These are phyloP conservation scores for Oncorhynchus tshawytscha DNA, from an alignment of 2,113 vertebrate species.

Conservation along the genomic window DNA sequence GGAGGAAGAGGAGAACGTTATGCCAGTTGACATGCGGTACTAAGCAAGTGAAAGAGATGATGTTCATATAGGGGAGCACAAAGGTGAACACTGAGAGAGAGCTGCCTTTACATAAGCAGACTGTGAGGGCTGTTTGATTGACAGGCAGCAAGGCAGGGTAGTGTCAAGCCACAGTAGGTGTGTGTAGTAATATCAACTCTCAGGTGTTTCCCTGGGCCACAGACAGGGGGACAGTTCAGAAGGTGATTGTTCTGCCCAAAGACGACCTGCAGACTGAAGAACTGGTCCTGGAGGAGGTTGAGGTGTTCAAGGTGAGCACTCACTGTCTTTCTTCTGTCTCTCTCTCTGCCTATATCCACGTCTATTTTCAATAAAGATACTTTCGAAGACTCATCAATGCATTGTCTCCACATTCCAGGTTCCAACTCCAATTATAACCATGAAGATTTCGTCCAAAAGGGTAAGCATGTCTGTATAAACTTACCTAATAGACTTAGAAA, in stretches of 20 bases:
- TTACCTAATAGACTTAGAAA: conserved; percentile 5
- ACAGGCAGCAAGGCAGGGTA: background rate
- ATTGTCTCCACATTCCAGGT: conserved; percentile 71
- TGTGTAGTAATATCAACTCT: conserved; percentile 1
- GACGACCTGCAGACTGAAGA: conserved; percentile 95
- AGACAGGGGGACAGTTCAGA: conserved; percentile 96
- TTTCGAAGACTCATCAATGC: background rate
- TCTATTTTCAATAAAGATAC: background rate
- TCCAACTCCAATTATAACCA: conserved; percentile 87
- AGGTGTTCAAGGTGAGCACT: conserved; percentile 89
- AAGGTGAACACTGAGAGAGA: conserved; percentile 29
- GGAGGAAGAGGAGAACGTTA: background rate
- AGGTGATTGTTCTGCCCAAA: conserved; percentile 94
- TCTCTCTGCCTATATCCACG: background rate
- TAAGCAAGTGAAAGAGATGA: background rate
- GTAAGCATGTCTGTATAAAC: conserved; percentile 69
- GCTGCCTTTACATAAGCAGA: conserved; percentile 17
- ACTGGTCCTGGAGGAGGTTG: conserved; percentile 94
- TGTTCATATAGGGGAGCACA: background rate
- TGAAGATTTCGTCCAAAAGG: conserved; percentile 98
- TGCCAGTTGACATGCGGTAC: too few relatives aligned
- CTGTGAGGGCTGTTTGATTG: conserved; percentile 17
- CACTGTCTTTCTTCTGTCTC: background rate
- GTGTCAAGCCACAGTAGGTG: conserved; percentile 26
- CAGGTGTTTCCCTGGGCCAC: conserved; percentile 43